Base-by-base conservation (phyloP, 2,113 vertebrate species). In the Calyptomena viridis region DNA sequence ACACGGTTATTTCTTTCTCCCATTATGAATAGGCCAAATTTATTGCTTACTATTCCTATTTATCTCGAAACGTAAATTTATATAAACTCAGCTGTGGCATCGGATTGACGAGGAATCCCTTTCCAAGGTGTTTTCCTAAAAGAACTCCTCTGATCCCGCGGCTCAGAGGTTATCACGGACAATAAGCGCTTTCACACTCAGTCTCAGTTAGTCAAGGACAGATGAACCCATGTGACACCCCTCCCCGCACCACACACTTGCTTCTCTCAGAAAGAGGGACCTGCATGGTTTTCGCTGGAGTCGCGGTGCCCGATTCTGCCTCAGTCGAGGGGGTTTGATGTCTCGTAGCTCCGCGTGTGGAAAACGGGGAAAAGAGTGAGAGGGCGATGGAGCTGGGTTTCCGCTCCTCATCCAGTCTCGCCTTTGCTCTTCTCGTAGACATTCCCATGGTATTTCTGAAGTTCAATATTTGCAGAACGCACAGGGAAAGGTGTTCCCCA, bases 171-270 rank as follows among this genome's bases (percentile, higher is more conserved):
- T 96, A 84, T 55, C 55, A 6, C 5, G 49, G 59, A 27, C 77
- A 91, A 94, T 42, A 92, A 92, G 69, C 80, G 55, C 73, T 86
- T 85, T 90, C 92, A 66, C 77, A 64, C 53, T 42, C 87, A 84
- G 83, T 37, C 85, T 91, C 80, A 31, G 66, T 22, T n/a, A 35
- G 92, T 18, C 76, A 83, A 5, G 84, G 72, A 83, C 79, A 66
- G 85, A 93, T 21, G 50, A 67, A 47, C 71, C 24, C 12, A 0
- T 37, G 1, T 11, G 78, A 60, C 58, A 31, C 52, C 66, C 33
- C 37, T 83, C 42, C n/a, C 46, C 21, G 12, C 85, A 12, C 16
- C 37, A 68, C 81, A 55, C 39, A 25, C 30, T 27, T 13, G 53
- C 24, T 92, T 22, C n/a, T 58, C 87, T 40, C 67, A 33, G 37